phyloP scores from a whole-genome alignment of 2,797 vertebrate species.

The Nyctibius grandis region DNA sequence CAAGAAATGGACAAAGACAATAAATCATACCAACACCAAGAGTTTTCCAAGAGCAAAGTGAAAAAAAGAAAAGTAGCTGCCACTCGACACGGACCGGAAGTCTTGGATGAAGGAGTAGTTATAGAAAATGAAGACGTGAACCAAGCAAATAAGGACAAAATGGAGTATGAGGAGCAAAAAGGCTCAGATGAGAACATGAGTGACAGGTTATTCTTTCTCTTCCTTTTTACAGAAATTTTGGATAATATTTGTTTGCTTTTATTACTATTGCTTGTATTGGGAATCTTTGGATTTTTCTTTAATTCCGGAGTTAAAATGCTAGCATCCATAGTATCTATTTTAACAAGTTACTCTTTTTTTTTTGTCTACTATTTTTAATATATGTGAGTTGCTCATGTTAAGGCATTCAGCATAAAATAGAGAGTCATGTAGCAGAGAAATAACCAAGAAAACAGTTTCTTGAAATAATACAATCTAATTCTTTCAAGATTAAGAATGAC shows the following conservation, averaged over 20 bases:
- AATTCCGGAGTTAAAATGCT: not conserved
- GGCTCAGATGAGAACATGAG: slow-evolving; percentile 98
- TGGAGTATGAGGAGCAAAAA: slow-evolving; percentile 95
- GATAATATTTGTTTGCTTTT: not conserved
- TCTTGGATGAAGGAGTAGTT: slow-evolving; percentile 90
- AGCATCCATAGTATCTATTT: not conserved
- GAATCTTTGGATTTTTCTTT: not conserved
- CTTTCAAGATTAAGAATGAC: not conserved
- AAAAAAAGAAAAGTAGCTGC: slow-evolving; percentile 90
- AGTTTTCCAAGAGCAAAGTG: slow-evolving; percentile 83
- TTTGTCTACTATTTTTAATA: not conserved
- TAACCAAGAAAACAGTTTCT: not conserved
- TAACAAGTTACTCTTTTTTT: not conserved
- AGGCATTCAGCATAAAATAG: not conserved
- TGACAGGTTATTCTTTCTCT: slow-evolving; percentile 89
- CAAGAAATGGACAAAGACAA: slow-evolving; percentile 76
- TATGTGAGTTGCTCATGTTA: not conserved
- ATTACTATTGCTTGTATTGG: not conserved
- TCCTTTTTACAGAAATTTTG: slow-evolving; percentile 7
- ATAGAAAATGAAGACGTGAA: slow-evolving; percentile 88
- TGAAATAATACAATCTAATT: not conserved
- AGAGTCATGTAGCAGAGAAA: not conserved
- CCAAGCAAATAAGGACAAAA: slow-evolving; percentile 88
- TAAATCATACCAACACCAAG: slow-evolving; percentile 70
- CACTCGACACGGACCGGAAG: slow-evolving; percentile 78